Percentiles rank a stretch among this genome's conserved stretches.
These are phyloP conservation scores for Prochilodus magdalenae DNA, from an alignment of 2,113 vertebrate species.

Conservation along the genomic window DNA sequence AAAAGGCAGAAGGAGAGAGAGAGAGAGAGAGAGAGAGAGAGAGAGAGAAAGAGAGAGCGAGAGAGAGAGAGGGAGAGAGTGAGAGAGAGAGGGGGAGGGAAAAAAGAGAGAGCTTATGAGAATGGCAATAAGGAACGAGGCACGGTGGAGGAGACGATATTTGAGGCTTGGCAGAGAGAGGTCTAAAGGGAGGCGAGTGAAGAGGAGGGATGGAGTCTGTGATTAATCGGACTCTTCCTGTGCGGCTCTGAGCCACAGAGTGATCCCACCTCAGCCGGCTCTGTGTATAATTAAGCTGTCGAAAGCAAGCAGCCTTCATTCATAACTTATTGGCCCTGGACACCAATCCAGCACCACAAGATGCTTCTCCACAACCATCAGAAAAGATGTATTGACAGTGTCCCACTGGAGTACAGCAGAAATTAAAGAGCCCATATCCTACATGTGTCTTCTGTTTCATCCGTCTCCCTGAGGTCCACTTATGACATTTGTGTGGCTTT, in stretches of 20 bases:
- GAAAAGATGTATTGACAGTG: constrained; percentile 18
- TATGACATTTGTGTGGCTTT: not conserved
- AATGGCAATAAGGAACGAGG: not conserved
- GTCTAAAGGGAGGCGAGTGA: constrained; percentile 28
- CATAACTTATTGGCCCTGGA: constrained; percentile 12
- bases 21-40: not conserved
- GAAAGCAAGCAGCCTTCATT: constrained; percentile 5
- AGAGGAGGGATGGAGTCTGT: not conserved
- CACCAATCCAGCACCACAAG: not conserved
- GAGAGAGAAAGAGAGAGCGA: not conserved
- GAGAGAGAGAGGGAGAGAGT: not conserved
- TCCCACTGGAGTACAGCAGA: constrained; percentile 10
- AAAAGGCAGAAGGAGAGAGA: not conserved
- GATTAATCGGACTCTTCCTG: constrained; percentile 32
- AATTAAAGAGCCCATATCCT: not conserved
- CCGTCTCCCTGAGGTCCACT: not conserved
- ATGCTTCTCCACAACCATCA: constrained; percentile 5
- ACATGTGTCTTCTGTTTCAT: not conserved
- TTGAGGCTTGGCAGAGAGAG: not conserved
- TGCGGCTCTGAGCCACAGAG: not conserved
- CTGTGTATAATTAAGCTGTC: constrained; percentile 40
- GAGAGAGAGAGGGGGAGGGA: too few species aligned
- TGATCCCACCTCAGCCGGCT: constrained; percentile 3
- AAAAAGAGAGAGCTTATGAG: not conserved
- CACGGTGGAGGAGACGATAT: not conserved